Evolutionary conservation across 2,113 vertebrate species (phyloP), one percentile per base, ranked within the genome.

Genomic region (Marmota monax): DNA sequence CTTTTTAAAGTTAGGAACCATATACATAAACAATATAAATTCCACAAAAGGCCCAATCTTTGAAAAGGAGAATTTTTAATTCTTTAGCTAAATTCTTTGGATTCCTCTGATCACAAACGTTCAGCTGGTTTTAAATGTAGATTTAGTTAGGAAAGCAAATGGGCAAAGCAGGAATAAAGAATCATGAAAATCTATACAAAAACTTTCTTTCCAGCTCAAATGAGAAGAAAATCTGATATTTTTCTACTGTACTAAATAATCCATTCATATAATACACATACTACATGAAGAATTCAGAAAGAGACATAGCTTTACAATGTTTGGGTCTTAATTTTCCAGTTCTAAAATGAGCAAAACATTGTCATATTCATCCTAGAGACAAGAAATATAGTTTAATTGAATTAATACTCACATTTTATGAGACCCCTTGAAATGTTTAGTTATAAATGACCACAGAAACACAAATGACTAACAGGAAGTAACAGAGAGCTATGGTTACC

Each of bases 401-500:
- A 95, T 84, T 42, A 78, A 93, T 76, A 14, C 67, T 85, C 72
- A 63, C 32, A 39, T 82, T 89, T 74, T 67, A 51, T 1, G 34
- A 53, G 79, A 77, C 73, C 56, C 72, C 92, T 88, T 92, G 92
- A 92, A 92, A 85, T 69, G 20, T 77, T 92, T 73, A 69, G 82
- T 79, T 95, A n/a, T 76, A 85, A 96, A 78, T 69, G 80, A 53
- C 77, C 82, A 78, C 74, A 96, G 82, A 96, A 88, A 94, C 93
- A 69, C 94, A 97, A 96, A 94, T 85, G 27, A 77, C 88, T 56
- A 88, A 51, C 61, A 82, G n/a, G 93, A 96, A 96, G 70, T 74
- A 48, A 56, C 74, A 39, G 18, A 65, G 9, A 63, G 56, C 29
- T 12, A 5, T 22, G 16, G 7, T 56, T 39, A 58, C 84, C 61